Evolutionary conservation across 1,140 invertebrate genomes (phyloP), one percentile per base, ranked within the genome.

Genomic region (Leptestheria dahalacensis): DNA sequence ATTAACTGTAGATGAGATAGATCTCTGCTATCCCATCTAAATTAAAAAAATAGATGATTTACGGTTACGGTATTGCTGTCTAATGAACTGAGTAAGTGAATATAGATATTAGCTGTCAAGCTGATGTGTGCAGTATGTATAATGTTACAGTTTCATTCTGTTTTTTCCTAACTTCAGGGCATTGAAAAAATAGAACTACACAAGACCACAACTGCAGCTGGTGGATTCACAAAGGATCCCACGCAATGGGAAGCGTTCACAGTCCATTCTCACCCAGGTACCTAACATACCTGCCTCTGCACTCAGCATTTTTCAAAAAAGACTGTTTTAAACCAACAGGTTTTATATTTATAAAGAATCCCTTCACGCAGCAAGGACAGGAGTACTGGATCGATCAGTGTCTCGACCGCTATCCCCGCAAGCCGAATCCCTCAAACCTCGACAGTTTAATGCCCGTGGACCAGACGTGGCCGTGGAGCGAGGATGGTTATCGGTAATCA

Each of bases 331-430:
- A 41, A 41, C 6, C 64, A n/a, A 18, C 63, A 82, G 83, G 88
- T 15, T 75, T 92, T 26, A 73, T 91, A 65, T 77, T 88, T 49
- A 85, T 95, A 53, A 75, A 74, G 65, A 91, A 94, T 74, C 88
- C 91, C 50, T 94, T 96, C 71, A 84, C 82, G 28, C 49, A 66
- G 21, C 63, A 73, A 50, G 88, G 85, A 1, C 88, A 92, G 71
- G 77, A 80, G 58, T 84, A 84, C 70, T 95, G 90, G 91, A 83
- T 88, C 15, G 72, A 77, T 50, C 80, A 82, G 72, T 86, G 86
- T 73, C 70, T 95, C 20, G 74, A 78, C 65, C 80, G 86, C 61
- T 93, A 86, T 71, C 79, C 88, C 0, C 76, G 69, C 47, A 78
- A 78, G 60, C 86, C 86, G n/a, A 83, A 89, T 72, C 81, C 81